phyloP scores from a whole-genome alignment of 2,888 invertebrate genomes.

The Mantis religiosa region DNA sequence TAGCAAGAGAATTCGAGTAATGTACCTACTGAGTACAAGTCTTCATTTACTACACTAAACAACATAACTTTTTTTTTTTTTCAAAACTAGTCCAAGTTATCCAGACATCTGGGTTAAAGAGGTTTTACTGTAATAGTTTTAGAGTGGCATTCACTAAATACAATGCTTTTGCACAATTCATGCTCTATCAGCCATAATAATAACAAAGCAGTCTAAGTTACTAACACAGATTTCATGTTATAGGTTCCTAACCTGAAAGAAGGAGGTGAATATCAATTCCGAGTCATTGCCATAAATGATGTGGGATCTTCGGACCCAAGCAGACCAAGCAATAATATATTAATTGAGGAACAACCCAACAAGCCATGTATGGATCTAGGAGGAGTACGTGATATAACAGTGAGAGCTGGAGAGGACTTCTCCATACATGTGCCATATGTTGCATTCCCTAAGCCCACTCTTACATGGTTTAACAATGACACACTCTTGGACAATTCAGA shows the following conservation, averaged over 20 bases:
- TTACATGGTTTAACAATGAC: constrained; percentile 89
- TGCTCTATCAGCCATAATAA: too few relatives aligned
- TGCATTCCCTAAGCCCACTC: constrained; percentile 93
- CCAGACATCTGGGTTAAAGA: too few relatives aligned
- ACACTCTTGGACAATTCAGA: constrained; percentile 72
- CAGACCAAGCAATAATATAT: constrained; percentile 71
- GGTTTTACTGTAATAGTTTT: too few relatives aligned
- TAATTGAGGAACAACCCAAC: constrained; percentile 88
- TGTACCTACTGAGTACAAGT: too few relatives aligned
- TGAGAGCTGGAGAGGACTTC: constrained; percentile 97
- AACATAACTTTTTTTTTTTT: too few relatives aligned
- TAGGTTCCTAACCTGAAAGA: constrained; percentile 77
- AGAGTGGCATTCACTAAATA: too few relatives aligned
- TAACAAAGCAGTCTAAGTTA: not conserved
- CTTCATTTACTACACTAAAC: too few relatives aligned
- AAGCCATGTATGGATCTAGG: constrained; percentile 94
- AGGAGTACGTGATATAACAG: constrained; percentile 90
- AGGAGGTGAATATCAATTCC: constrained; percentile 92
- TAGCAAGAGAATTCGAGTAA: too few relatives aligned
- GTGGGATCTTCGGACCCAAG: constrained; percentile 81
- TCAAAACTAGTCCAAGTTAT: too few relatives aligned
- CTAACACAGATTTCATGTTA: not conserved
- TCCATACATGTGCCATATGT: constrained; percentile 93
- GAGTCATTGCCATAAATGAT: constrained; percentile 90
- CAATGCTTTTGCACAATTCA: too few relatives aligned